Evolutionary conservation across 1,140 invertebrate genomes (phyloP).

Genomic region (Aethina tumida): DNA sequence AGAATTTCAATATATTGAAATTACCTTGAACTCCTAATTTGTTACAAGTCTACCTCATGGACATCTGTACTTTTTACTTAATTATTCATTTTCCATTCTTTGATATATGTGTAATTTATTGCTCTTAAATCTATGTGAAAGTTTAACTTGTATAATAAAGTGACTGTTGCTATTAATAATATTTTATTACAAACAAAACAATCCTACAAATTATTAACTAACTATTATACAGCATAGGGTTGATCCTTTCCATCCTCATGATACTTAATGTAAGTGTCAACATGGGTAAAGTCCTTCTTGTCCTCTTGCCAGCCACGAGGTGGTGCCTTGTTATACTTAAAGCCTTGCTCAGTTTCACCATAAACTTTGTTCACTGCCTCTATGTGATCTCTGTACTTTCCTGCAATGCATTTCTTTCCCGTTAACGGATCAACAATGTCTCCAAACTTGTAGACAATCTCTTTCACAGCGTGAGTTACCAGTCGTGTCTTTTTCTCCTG

Average conservation of each 20-base stretch:
- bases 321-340: constrained; percentile 67
- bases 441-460: constrained; percentile 70
- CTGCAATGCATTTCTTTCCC: constrained; percentile 63
- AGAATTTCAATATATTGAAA: no score
- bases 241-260: constrained; percentile 59
- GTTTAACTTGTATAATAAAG: no score
- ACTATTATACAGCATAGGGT: constrained; percentile 30
- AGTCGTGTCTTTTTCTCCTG: constrained; percentile 60
- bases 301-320: constrained; percentile 70
- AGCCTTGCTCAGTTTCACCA: constrained; percentile 55
- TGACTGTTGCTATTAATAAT: no score
- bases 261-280: constrained; percentile 62
- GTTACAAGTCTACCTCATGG: no score
- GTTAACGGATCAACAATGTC: constrained; percentile 76
- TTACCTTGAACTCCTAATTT: no score
- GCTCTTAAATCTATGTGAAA: no score
- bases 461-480: constrained; percentile 68
- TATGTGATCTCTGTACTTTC: constrained; percentile 63
- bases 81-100: no score
- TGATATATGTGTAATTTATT: no score
- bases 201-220: no score
- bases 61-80: no score
- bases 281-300: constrained; percentile 69
- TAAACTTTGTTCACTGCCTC: constrained; percentile 56
- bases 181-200: no score